These are phyloP conservation scores for Cheilosia urbana DNA, from an alignment of 2,888 invertebrate species.

Conservation along the genomic window DNA sequence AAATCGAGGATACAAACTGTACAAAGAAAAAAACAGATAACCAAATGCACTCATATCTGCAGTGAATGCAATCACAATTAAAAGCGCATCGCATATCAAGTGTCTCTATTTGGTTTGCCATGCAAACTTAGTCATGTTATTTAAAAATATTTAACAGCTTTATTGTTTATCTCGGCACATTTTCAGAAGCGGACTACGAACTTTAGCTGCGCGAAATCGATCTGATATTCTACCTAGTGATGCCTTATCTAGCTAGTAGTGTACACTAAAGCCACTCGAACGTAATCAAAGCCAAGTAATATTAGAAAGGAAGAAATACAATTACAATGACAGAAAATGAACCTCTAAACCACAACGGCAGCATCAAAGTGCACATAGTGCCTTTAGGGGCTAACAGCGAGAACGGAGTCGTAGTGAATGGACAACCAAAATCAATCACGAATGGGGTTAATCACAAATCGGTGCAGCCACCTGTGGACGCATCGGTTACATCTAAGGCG, in stretches of 20 bases:
- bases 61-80: conserved; percentile 10
- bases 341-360: conserved; percentile 78
- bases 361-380: conserved; percentile 79
- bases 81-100: conserved; percentile 18
- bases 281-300: background rate
- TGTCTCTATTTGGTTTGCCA: background rate
- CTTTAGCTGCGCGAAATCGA: background rate
- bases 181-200: conserved; percentile 40
- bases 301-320: background rate
- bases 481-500: conserved; percentile 8
- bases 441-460: conserved; percentile 56
- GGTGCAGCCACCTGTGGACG: conserved; percentile 25
- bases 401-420: conserved; percentile 46
- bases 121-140: conserved; percentile 1
- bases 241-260: conserved; percentile 3
- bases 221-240: conserved; percentile 4
- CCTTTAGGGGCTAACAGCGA: conserved; percentile 66
- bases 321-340: conserved; percentile 80
- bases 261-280: background rate
- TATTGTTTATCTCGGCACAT: conserved; percentile 12
- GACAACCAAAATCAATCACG: conserved; percentile 43
- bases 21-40: conserved; percentile 12
- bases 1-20: conserved; percentile 13
- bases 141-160: conserved; percentile 19
- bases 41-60: conserved; percentile 22